These are phyloP conservation scores for Gobiocypris rarus DNA, from an alignment of 2,113 vertebrate genomes.

Conservation along the genomic window DNA sequence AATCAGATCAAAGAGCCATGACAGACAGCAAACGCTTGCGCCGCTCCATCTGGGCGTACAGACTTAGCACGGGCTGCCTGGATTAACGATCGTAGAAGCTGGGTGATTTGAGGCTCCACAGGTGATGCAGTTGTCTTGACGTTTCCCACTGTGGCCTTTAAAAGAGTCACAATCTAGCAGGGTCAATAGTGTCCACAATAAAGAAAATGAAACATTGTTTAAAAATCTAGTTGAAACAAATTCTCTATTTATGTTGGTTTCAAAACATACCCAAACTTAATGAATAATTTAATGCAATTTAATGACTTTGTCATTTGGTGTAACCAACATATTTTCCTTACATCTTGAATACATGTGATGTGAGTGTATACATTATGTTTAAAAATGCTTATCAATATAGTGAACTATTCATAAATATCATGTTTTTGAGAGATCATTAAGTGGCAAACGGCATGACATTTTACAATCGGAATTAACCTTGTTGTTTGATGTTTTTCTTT, in stretches of 20 bases:
- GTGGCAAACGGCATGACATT: too few relatives aligned
- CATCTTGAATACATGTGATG: too few relatives aligned
- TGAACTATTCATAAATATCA: not conserved
- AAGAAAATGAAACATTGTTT: not conserved
- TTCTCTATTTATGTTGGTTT: not conserved
- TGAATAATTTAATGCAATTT: not conserved
- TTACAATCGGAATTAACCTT: not conserved
- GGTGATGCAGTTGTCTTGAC: not conserved
- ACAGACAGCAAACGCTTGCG: not conserved
- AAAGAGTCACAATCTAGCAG: not conserved
- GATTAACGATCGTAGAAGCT: constrained; percentile 19
- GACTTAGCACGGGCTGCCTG: not conserved
- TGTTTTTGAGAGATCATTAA: not conserved
- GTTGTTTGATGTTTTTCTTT: not conserved
- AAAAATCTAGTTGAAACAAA: not conserved
- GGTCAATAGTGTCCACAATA: too few relatives aligned
- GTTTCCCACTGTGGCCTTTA: not conserved
- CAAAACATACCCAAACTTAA: not conserved
- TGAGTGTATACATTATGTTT: too few relatives aligned
- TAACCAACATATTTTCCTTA: too few relatives aligned
- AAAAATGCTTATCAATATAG: not conserved
- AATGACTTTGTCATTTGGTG: too few relatives aligned
- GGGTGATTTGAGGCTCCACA: constrained; percentile 8
- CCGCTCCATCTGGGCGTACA: constrained; percentile 28
- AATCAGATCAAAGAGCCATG: constrained; percentile 40